Percentiles rank a stretch among this genome's conserved stretches.
These are phyloP conservation scores for Sus cebifrons DNA, from an alignment of 2,797 vertebrate genomes.

Conservation along the genomic window DNA sequence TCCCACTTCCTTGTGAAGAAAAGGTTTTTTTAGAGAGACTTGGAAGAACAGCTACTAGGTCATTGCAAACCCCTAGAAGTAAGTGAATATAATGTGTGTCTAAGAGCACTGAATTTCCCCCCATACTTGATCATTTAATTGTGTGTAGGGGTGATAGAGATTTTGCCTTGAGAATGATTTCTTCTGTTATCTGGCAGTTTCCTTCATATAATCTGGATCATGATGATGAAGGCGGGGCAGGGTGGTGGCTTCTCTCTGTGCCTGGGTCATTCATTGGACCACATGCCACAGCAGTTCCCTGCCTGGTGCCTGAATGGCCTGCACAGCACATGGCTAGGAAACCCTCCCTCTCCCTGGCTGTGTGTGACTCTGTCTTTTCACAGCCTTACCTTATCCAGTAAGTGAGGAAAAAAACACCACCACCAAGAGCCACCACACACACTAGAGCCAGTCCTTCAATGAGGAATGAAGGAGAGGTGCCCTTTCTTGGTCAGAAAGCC, in stretches of 20 bases:
- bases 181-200: background rate
- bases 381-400: background rate
- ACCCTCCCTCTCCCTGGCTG: background rate
- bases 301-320: background rate
- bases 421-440: background rate
- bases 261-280: background rate
- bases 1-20: background rate
- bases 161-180: constrained; percentile 34
- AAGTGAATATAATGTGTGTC: background rate
- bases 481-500: constrained; percentile 38
- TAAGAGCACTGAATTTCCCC: background rate
- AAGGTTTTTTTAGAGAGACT: background rate
- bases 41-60: background rate
- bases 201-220: background rate
- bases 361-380: background rate
- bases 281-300: background rate
- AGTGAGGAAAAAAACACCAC: background rate
- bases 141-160: background rate
- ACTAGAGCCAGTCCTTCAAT: background rate
- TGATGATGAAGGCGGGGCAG: background rate
- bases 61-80: background rate
- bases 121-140: background rate
- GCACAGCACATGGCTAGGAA: background rate
- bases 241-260: background rate
- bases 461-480: background rate